Evolutionary conservation across 2,113 vertebrate genomes (phyloP).

Genomic region (Balaeniceps rex): DNA sequence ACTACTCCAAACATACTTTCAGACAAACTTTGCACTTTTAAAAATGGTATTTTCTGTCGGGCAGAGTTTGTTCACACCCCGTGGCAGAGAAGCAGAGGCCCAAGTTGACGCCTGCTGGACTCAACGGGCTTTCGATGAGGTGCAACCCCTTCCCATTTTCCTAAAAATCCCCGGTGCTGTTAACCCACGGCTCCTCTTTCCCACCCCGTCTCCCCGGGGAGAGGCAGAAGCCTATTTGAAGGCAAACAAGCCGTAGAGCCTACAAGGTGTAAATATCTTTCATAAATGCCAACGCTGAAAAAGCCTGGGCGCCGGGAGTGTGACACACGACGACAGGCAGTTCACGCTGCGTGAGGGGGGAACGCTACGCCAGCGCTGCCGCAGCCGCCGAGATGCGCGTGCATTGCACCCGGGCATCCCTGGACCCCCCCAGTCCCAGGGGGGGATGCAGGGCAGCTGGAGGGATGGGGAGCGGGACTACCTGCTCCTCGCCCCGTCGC

Average conservation of each 20-base stretch:
- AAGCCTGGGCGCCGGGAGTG: not conserved
- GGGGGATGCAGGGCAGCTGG: not conserved
- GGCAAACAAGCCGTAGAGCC: not conserved
- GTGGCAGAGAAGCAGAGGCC: not conserved
- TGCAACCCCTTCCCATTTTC: not conserved
- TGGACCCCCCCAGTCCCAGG: accelerated
- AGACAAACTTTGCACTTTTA: not conserved
- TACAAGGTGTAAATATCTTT: conserved; percentile 23
- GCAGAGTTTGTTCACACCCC: not conserved
- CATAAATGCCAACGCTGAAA: not conserved
- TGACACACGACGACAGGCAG: conserved; percentile 16
- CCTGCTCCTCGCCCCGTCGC: not conserved
- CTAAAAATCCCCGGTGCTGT: not conserved
- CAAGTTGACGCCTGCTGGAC: not conserved
- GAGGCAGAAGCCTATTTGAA: conserved; percentile 33
- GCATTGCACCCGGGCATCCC: not conserved
- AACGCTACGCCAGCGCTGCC: not conserved
- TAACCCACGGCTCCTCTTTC: not conserved
- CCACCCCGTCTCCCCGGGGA: not conserved
- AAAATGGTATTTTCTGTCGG: not conserved
- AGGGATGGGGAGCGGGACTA: accelerated
- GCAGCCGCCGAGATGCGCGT: not conserved
- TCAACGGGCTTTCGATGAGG: not conserved
- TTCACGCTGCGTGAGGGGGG: not conserved
- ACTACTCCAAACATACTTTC: not conserved